These are phyloP conservation scores for Salarias fasciatus DNA, from an alignment of 2,797 vertebrate species.

Conservation along the genomic window DNA sequence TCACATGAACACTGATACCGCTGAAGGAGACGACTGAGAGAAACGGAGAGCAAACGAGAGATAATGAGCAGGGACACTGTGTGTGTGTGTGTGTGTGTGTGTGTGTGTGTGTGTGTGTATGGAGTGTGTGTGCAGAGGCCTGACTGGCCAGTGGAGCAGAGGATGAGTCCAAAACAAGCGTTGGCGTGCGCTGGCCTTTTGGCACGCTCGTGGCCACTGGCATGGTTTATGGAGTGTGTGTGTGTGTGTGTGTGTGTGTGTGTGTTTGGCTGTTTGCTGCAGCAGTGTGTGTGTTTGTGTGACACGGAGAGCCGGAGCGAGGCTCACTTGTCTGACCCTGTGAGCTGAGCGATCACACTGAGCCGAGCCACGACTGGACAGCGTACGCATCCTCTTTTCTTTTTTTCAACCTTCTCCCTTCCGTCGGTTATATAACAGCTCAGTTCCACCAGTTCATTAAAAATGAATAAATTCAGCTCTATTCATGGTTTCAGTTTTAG, in stretches of 20 bases:
- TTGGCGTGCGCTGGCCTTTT: constrained; percentile 23
- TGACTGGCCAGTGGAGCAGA: constrained; percentile 24
- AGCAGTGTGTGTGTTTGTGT: constrained; percentile 43
- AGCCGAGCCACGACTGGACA: constrained; percentile 35
- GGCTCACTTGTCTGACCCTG: constrained; percentile 44
- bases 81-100: constrained; percentile 1
- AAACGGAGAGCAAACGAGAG: constrained; percentile 38
- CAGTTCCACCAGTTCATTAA: background rate
- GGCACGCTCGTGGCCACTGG: constrained; percentile 27
- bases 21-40: constrained; percentile 47
- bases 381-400: constrained; percentile 3
- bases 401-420: constrained; percentile 1
- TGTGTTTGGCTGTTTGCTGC: no score
- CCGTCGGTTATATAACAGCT: constrained; percentile 35
- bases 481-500: no score
- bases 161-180: constrained; percentile 31
- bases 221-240: constrained; percentile 22
- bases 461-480: no score
- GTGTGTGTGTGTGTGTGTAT: constrained; percentile 9
- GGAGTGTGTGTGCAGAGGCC: constrained; percentile 9
- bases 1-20: constrained; percentile 63
- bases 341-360: constrained; percentile 23
- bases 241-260: constrained; percentile 1
- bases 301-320: constrained; percentile 28
- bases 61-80: constrained; percentile 31